Percentiles rank a stretch among this genome's conserved stretches.
Conservation (phyloP, 2,113 vertebrate species). For the Spea multiplicata region DNA sequence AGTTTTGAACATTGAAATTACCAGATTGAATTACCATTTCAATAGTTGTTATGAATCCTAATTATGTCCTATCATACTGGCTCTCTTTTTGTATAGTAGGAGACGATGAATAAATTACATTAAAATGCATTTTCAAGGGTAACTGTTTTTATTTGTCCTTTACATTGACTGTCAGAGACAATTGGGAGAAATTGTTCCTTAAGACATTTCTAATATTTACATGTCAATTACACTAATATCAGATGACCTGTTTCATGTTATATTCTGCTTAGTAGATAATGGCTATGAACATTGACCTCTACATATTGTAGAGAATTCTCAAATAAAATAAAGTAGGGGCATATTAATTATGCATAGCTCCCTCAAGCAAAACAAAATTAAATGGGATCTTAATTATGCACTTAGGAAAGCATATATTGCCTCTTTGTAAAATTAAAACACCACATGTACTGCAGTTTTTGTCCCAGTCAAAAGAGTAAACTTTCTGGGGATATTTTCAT, state of each 20-base stretch:
- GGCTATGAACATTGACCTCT: not conserved
- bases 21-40: conserved; percentile 21
- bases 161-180: conserved; percentile 17
- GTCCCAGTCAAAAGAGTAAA: too few relatives aligned
- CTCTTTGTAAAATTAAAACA: too few relatives aligned
- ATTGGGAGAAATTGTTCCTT: not conserved
- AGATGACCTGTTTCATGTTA: conserved; percentile 2
- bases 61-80: conserved; percentile 24
- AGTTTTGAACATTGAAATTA: conserved; percentile 4
- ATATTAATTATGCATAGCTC: too few relatives aligned
- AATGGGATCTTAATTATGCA: too few relatives aligned
- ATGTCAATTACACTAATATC: conserved; percentile 5
- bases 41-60: conserved; percentile 19
- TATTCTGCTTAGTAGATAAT: not conserved
- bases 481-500: too few relatives aligned
- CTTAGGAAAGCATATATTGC: too few relatives aligned
- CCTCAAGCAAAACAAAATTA: too few relatives aligned
- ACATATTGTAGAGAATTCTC: too few relatives aligned
- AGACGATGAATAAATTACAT: conserved; percentile 34
- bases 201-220: conserved; percentile 13
- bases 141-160: conserved; percentile 26
- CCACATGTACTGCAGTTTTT: too few relatives aligned
- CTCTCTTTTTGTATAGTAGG: conserved; percentile 5
- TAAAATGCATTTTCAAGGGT: conserved; percentile 16
- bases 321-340: too few relatives aligned